phyloP scores from a whole-genome alignment of 2,888 invertebrate species.

The Pardosa pseudoannulata region DNA sequence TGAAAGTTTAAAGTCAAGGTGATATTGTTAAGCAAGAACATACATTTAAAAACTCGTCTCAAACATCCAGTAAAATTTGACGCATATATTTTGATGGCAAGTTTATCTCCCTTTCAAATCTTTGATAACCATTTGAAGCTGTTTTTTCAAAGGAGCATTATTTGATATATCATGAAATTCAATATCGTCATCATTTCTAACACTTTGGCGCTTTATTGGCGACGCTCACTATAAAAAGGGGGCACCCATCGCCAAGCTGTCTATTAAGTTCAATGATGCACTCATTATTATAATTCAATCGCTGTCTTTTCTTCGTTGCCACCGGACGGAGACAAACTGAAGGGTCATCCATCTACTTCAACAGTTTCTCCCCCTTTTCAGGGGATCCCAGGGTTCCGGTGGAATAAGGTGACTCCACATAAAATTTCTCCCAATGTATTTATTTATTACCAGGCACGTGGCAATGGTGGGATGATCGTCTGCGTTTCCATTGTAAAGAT shows the following conservation, averaged over 20 bases:
- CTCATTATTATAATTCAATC: conserved; percentile 71
- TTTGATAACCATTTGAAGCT: too few relatives aligned
- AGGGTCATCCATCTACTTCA: conserved; percentile 72
- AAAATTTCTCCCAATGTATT: conserved; percentile 57
- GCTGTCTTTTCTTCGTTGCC: conserved; percentile 60
- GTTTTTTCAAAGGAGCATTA: too few relatives aligned
- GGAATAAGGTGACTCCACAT: conserved; percentile 63
- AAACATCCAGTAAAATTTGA: too few relatives aligned
- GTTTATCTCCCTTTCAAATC: too few relatives aligned
- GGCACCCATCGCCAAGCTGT: conserved; percentile 4
- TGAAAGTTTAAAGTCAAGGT: too few relatives aligned
- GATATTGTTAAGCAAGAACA: too few relatives aligned
- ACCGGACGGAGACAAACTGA: conserved; percentile 67
- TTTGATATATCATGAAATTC: too few relatives aligned
- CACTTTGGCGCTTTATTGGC: not conserved
- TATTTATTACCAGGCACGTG: conserved; percentile 69
- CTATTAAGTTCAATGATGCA: conserved; percentile 60
- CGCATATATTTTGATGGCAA: too few relatives aligned
- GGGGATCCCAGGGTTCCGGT: conserved; percentile 46
- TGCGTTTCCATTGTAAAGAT: conserved; percentile 38
- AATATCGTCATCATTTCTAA: too few relatives aligned
- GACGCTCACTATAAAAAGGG: too few relatives aligned
- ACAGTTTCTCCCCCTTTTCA: conserved; percentile 26
- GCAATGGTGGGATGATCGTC: conserved; percentile 30
- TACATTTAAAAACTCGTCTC: too few relatives aligned